Base-by-base conservation (phyloP, 2,888 invertebrate genomes). In the Boloria euphrosyne region DNA sequence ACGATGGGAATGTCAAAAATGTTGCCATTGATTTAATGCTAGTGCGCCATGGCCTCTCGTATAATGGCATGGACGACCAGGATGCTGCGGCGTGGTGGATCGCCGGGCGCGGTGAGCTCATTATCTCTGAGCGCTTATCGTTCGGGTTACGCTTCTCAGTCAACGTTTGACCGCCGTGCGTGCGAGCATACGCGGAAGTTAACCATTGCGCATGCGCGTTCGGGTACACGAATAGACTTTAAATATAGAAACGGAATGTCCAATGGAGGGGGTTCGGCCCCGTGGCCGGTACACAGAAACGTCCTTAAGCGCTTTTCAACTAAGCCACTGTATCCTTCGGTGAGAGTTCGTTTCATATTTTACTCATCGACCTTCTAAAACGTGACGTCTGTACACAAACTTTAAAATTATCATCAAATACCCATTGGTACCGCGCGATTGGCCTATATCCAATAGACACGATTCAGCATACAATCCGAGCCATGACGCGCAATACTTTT, bases 251-350 rank as follows among this genome's bases (percentile, higher is more conserved):
- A 71, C 83, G 88, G 90, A 87, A 92, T 90, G 90, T 93, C 93
- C 80, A 81, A 84, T 79, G 92, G 93, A 81, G 92, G 90, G 81
- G 93, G 93, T 79, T 94, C 94, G 83, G 95, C 94, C 77, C 96
- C 96, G 83, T 96, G 96, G 96, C 95, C 95, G 73, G 94, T 96
- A 75, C 94, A 93, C 78, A 94, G 94, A 77, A 94, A 89, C 85
- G 87, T 91, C 87, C 88, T 90, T 82, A 82, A 90, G 80, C 90
- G 92, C 78, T 91, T 87, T 80, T 76, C 85, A 76, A 84, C 85
- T 78, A 85, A 83, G 76, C 77, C 81, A 73, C 81, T 81, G 75
- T 83, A 87, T 84, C 87, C 90, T 87, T 84, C 83, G 91, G 91
- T 91, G 88, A 90, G 90, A 85, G 82, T 81, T 76, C 72, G 74